phyloP scores from a whole-genome alignment of 2,888 invertebrate species.

The Nomada lathburiana region DNA sequence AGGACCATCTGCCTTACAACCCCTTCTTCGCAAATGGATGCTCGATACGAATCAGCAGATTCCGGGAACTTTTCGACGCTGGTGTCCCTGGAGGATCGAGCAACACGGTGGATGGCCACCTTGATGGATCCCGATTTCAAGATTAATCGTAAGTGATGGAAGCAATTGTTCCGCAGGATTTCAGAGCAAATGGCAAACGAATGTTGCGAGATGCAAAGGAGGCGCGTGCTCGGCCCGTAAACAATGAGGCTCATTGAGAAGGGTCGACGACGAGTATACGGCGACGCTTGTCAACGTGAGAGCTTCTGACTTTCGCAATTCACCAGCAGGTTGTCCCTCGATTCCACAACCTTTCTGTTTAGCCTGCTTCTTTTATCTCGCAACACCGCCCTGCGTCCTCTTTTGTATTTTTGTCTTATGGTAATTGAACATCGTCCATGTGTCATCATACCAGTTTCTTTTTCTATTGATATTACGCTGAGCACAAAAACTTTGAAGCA shows the following conservation, averaged over 20 bases:
- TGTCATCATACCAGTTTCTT: no score
- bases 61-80: no score
- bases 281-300: slow-evolving; percentile 77
- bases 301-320: slow-evolving; percentile 74
- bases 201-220: slow-evolving; percentile 45
- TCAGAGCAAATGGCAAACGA: slow-evolving; percentile 32
- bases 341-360: slow-evolving; percentile 61
- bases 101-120: not conserved
- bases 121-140: not conserved
- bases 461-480: no score
- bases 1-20: not conserved
- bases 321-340: slow-evolving; percentile 42
- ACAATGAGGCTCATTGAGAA: slow-evolving; percentile 78
- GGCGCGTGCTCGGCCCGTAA: slow-evolving; percentile 48
- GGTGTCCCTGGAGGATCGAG: no score
- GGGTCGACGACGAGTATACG: slow-evolving; percentile 56
- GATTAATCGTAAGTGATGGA: not conserved
- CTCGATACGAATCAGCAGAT: not conserved
- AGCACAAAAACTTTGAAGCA: no score
- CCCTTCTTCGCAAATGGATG: not conserved
- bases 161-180: not conserved
- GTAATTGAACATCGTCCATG: no score
- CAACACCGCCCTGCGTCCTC: not conserved
- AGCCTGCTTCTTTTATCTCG: slow-evolving; percentile 40
- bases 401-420: not conserved